phyloP scores from a whole-genome alignment of 1,140 invertebrate species.

The Drosophila sechellia region DNA sequence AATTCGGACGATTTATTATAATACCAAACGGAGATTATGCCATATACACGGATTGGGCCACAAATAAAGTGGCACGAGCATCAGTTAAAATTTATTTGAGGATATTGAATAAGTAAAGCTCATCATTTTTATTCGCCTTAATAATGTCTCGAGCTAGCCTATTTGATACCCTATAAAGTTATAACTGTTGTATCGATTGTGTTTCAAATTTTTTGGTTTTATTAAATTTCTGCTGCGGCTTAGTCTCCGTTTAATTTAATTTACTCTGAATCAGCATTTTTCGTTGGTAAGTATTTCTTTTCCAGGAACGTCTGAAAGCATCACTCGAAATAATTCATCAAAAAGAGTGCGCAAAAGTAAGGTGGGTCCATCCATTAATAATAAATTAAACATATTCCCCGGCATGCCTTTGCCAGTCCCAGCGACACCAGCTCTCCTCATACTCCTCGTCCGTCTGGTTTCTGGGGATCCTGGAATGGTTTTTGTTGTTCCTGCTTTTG shows the following conservation, averaged over 20 bases:
- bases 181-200: too few species aligned
- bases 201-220: too few species aligned
- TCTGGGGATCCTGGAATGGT: slow-evolving; percentile 27
- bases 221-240: background rate
- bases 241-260: background rate
- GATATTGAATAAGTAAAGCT: background rate
- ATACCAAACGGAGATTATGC: slow-evolving; percentile 42
- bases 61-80: background rate
- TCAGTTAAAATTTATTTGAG: slow-evolving; percentile 16
- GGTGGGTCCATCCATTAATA: slow-evolving; percentile 59
- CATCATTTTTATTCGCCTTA: background rate
- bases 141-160: background rate
- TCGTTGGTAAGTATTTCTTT: slow-evolving; percentile 4
- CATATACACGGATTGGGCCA: slow-evolving; percentile 13
- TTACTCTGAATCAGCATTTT: background rate
- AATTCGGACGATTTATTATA: background rate
- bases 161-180: background rate
- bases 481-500: slow-evolving; percentile 16
- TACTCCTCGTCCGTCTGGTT: background rate
- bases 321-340: slow-evolving; percentile 55
- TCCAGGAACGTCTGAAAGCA: slow-evolving; percentile 29
- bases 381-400: slow-evolving; percentile 70
- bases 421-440: background rate
- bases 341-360: slow-evolving; percentile 17
- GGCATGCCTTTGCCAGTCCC: slow-evolving; percentile 37